phyloP scores from a whole-genome alignment of 2,113 vertebrate species.

The Piaya cayana region DNA sequence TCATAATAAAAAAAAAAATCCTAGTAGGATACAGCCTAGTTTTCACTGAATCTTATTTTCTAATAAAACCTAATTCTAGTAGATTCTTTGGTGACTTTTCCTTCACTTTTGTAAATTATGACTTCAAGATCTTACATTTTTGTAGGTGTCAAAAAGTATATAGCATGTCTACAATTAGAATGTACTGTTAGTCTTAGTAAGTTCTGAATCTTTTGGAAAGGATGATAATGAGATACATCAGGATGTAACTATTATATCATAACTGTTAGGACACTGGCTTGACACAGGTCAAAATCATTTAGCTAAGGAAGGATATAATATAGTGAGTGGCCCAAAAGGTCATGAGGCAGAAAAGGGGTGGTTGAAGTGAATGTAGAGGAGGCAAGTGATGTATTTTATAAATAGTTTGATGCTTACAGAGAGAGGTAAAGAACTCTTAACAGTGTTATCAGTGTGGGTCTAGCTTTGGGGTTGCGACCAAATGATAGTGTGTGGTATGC shows the following conservation, averaged over 20 bases:
- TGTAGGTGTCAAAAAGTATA: not conserved
- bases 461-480: not conserved
- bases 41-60: not conserved
- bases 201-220: not conserved
- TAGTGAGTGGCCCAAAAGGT: not conserved
- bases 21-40: not conserved
- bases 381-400: not conserved
- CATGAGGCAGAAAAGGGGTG: not conserved
- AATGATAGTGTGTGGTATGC: not conserved
- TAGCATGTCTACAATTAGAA: not conserved
- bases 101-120: not conserved
- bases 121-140: not conserved
- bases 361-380: not conserved
- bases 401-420: not conserved
- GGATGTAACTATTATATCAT: not conserved
- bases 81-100: not conserved
- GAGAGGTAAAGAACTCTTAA: not conserved
- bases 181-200: not conserved
- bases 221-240: not conserved
- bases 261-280: not conserved
- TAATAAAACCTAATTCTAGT: not conserved
- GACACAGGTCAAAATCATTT: not conserved
- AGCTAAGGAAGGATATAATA: not conserved
- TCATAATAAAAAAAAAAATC: not conserved
- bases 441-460: not conserved